Conservation (phyloP, 1,140 invertebrate species). For the Hirudo medicinalis region DNA sequence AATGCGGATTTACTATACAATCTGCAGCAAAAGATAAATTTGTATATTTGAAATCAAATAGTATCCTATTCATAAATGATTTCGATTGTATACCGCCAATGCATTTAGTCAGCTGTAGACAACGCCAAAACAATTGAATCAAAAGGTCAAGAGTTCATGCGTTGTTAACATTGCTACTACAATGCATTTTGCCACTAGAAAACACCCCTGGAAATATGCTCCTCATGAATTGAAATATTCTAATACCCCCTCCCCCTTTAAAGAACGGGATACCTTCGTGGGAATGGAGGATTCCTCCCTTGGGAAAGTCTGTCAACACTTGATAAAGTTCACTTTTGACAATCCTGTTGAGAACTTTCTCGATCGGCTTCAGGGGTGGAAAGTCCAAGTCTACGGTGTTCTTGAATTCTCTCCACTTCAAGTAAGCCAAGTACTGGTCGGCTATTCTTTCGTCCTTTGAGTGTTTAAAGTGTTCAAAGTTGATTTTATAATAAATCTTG, state of each 20-base stretch:
- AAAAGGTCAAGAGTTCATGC: no score
- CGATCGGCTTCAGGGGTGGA: slow-evolving; percentile 6
- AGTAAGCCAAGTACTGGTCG: slow-evolving; percentile 8
- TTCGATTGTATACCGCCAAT: no score
- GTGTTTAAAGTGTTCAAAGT: neutral
- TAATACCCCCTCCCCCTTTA: neutral
- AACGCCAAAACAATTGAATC: no score
- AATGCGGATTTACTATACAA: no score
- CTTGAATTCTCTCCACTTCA: slow-evolving; percentile 15
- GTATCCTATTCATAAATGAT: no score
- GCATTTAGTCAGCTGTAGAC: no score
- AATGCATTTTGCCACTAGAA: no score
- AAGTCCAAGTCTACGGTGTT: neutral
- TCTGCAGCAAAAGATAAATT: no score
- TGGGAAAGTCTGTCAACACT: slow-evolving; percentile 6
- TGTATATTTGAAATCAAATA: no score
- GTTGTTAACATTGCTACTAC: no score
- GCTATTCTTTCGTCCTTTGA: slow-evolving; percentile 12
- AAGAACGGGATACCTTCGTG: slow-evolving; percentile 2
- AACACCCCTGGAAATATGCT: no score
- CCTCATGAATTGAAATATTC: no score
- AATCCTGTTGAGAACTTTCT: neutral
- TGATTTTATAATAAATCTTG: neutral
- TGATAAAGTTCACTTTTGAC: slow-evolving; percentile 3
- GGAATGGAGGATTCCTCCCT: slow-evolving; percentile 15